Evolutionary conservation across 2,113 vertebrate genomes (phyloP), one percentile per base, ranked within the genome.

Genomic region (Hydrolagus affinis): DNA sequence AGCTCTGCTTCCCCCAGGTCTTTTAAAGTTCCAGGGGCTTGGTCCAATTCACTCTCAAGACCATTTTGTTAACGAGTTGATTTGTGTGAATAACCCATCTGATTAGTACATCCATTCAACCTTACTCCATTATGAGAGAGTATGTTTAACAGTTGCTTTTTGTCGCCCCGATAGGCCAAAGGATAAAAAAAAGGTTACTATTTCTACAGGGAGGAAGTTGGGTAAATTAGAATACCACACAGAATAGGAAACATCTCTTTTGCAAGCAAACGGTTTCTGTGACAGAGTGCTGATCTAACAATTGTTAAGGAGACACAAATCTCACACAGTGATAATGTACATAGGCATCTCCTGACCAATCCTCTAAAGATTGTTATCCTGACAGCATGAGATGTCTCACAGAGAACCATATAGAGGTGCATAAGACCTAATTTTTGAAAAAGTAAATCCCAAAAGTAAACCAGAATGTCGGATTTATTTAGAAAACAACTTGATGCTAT

Each of bases 241-340:
- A 75, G 15, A 75, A 75, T 44, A 75, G 73, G 32, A 75, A 75
- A 19, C 73, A 56, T 75, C 15, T 75, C 73, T 75, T 75, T 75
- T 19, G 30, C 30, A 75, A 75, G 25, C 15, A 75, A 75, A 75
- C 73, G 11, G 32, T 75, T 75, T 75, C 30, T 32, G 73, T 21
- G 19, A 12, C 32, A 56, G 14, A 75, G 28, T 56, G 32, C 73
- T 56, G 21, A 56, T 56, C 30, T 32, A 56, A 17, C 73, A 32
- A 7, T 75, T 75, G 73, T 32, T 74, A 17, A 56, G 73, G 12
- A 75, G 11, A 44, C 30, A 8, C 44, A 19, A 75, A 44, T 73
- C 17, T 73, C 15, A 75, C 32, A 32, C 17, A 74, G 15, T 17
- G 32, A 56, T 32, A 69, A 19, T 19, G 44, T 44, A 44, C 4